Conservation (phyloP, 1,140 invertebrate genomes). For the Zelostemma sp. region DNA sequence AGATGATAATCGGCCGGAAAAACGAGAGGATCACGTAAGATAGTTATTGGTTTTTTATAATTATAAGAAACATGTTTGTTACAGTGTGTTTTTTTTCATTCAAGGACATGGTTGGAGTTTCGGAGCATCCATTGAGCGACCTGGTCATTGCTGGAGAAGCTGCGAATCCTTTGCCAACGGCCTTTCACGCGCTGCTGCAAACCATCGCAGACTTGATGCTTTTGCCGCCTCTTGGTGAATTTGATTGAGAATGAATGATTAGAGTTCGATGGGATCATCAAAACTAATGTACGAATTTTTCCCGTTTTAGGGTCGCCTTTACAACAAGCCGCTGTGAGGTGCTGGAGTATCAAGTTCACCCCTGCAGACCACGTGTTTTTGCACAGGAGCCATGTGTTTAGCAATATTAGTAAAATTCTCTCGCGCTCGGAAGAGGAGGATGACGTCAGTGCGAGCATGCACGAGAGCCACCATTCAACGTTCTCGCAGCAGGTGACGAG, state of each 20-base stretch:
- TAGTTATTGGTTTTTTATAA: constrained; percentile 10
- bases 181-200: constrained; percentile 90
- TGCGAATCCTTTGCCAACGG: constrained; percentile 82
- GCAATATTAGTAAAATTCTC: constrained; percentile 95
- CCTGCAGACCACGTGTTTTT: constrained; percentile 92
- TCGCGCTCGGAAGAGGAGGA: constrained; percentile 90
- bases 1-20: constrained; percentile 70
- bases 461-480: constrained; percentile 73
- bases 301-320: constrained; percentile 83
- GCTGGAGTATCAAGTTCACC: constrained; percentile 92
- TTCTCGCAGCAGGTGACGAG: constrained; percentile 68
- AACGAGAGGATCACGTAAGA: constrained; percentile 72
- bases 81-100: constrained; percentile 16
- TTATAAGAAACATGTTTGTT: constrained; percentile 11
- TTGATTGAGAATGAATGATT: not conserved
- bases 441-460: constrained; percentile 73
- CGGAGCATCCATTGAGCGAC: constrained; percentile 86
- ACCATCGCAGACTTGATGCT: constrained; percentile 94
- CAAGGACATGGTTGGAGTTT: constrained; percentile 73
- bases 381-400: constrained; percentile 94
- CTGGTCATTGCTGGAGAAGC: constrained; percentile 84
- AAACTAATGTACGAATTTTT: too few species aligned
- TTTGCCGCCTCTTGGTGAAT: constrained; percentile 79
- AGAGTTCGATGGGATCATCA: too few species aligned
- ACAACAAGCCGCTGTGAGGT: constrained; percentile 92